Conservation (phyloP, 1,140 invertebrate genomes). For the Spodoptera litura region DNA sequence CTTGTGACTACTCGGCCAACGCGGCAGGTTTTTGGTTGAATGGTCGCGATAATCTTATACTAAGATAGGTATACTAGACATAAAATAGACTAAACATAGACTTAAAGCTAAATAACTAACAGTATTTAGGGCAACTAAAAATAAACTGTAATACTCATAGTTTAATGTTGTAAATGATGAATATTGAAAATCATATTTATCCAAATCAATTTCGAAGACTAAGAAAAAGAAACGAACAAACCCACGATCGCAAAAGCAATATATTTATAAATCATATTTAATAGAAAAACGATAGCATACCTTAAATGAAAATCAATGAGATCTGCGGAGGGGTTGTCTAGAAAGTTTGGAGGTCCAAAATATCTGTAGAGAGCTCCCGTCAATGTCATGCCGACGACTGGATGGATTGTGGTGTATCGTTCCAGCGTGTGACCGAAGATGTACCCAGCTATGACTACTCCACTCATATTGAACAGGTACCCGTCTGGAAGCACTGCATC, state of each 20-base stretch:
- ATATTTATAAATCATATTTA: not conserved
- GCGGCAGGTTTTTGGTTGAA: no score
- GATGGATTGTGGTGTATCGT: constrained; percentile 90
- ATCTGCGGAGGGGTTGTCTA: constrained; percentile 87
- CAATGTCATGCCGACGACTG: constrained; percentile 94
- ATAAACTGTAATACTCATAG: no score
- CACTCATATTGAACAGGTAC: constrained; percentile 91
- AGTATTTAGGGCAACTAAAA: no score
- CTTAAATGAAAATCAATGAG: constrained; percentile 87
- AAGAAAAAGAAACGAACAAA: no score
- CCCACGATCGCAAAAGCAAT: not conserved
- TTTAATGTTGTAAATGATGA: no score
- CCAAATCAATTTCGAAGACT: no score
- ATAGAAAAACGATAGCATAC: constrained; percentile 53
- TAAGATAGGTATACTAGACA: no score
- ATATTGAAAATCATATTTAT: no score
- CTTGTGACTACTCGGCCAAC: no score
- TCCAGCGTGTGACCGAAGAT: constrained; percentile 92
- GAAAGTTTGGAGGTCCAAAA: constrained; percentile 88
- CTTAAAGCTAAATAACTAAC: no score
- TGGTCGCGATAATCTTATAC: no score
- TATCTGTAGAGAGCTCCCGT: constrained; percentile 92
- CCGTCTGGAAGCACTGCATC: constrained; percentile 90
- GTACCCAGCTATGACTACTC: constrained; percentile 90
- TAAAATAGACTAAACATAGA: no score